Evolutionary conservation across 1,140 invertebrate genomes (phyloP).

Genomic region (Choristoneura fumiferana): DNA sequence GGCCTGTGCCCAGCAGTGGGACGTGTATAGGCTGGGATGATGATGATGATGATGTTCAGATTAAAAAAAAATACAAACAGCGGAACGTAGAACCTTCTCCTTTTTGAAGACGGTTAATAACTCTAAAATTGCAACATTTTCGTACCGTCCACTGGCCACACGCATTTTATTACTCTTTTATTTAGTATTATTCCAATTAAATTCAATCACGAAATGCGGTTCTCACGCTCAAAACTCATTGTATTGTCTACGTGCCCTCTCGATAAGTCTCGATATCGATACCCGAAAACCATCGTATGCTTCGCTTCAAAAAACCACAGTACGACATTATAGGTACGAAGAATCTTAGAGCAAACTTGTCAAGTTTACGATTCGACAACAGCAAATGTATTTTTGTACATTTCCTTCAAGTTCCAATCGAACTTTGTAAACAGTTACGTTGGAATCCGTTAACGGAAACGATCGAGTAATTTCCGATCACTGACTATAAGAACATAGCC

Average conservation of each 20-base stretch:
- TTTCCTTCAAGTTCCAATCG: background rate
- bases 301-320: background rate
- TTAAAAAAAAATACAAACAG: too few relatives aligned
- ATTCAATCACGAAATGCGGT: slow-evolving; percentile 10
- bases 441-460: slow-evolving; percentile 14
- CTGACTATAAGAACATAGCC: background rate
- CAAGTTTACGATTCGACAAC: background rate
- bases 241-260: slow-evolving; percentile 10
- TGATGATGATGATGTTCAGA: too few relatives aligned
- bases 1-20: too few relatives aligned
- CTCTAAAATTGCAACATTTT: too few relatives aligned
- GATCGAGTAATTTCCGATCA: slow-evolving; percentile 12
- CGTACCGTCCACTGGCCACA: background rate
- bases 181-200: slow-evolving; percentile 16
- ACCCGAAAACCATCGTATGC: too few relatives aligned
- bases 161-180: background rate
- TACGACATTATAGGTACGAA: background rate
- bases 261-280: background rate
- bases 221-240: slow-evolving; percentile 16
- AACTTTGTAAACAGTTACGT: slow-evolving; percentile 12
- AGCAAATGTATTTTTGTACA: slow-evolving; percentile 1
- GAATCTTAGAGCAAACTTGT: background rate
- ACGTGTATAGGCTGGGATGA: too few relatives aligned
- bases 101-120: too few relatives aligned
- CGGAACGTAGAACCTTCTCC: too few relatives aligned